Conservation (phyloP, 1,140 invertebrate species). For the Asobara japonica region DNA sequence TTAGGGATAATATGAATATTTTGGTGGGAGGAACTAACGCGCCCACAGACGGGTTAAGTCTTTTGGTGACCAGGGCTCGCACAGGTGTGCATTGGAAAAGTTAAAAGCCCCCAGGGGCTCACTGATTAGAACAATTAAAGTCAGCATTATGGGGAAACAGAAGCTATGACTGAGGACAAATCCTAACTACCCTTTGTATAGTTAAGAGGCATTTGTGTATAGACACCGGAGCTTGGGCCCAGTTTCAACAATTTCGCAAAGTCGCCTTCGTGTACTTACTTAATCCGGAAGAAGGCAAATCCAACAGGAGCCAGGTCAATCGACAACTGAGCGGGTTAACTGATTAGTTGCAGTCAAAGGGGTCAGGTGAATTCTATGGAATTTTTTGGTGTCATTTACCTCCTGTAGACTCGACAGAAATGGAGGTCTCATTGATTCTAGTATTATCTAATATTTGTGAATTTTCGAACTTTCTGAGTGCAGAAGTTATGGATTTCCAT, state of each 20-base stretch:
- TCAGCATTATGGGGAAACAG: conserved; percentile 50
- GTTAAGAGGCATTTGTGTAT: not conserved
- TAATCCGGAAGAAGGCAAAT: conserved; percentile 20
- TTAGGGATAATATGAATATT: too few relatives aligned
- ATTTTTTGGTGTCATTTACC: conserved; percentile 33
- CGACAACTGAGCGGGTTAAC: conserved; percentile 33
- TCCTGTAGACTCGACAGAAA: not conserved
- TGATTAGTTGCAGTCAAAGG: not conserved
- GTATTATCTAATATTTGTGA: conserved; percentile 17
- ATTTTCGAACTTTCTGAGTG: not conserved
- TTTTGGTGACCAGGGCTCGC: not conserved
- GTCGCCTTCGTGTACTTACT: not conserved
- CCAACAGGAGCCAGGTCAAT: conserved; percentile 28
- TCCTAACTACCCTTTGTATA: not conserved
- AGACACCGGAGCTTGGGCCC: not conserved
- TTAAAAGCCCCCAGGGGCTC: not conserved
- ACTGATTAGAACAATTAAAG: conserved; percentile 48
- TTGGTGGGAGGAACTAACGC: too few relatives aligned
- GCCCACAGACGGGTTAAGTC: not conserved
- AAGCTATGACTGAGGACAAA: conserved; percentile 7
- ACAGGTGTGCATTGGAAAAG: conserved; percentile 35
- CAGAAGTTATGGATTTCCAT: not conserved
- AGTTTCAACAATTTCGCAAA: not conserved
- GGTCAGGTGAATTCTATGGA: conserved; percentile 29
- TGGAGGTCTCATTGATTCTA: conserved; percentile 38